phyloP scores from a whole-genome alignment of 2,888 invertebrate genomes.

The Dryomyza anilis region DNA sequence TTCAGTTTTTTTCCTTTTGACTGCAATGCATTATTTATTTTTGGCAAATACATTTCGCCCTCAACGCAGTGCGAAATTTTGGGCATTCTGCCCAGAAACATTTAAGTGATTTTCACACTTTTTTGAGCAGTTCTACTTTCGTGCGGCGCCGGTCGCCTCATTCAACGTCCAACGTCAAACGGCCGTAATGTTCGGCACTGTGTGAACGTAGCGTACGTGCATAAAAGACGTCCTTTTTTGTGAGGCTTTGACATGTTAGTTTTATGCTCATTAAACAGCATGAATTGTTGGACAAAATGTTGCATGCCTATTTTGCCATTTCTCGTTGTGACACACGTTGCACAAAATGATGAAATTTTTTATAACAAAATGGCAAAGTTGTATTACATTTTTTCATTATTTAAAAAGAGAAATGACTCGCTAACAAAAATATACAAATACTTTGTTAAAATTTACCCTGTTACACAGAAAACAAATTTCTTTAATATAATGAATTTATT shows the following conservation, averaged over 20 bases:
- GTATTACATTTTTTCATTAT: no score
- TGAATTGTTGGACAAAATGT: slow-evolving; percentile 1
- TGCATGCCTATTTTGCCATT: background rate
- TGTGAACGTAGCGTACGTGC: no score
- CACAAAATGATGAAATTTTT: no score
- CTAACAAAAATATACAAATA: no score
- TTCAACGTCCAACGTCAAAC: background rate
- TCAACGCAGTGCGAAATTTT: background rate
- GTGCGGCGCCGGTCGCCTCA: background rate
- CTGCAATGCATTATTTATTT: background rate
- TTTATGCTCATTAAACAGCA: slow-evolving; percentile 22
- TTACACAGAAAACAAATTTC: no score
- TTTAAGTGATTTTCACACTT: slow-evolving; percentile 22
- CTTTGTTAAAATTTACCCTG: no score
- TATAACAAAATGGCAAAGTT: no score
- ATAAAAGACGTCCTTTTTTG: no score
- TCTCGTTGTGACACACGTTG: background rate
- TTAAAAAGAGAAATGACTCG: no score
- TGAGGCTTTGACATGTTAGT: slow-evolving; percentile 12
- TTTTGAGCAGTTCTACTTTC: no score
- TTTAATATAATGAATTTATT: no score
- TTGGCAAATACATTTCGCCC: background rate
- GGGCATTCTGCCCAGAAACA: slow-evolving; percentile 9
- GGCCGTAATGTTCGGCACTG: background rate
- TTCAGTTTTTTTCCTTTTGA: background rate